Evolutionary conservation across 2,113 vertebrate species (phyloP).

Genomic region (Xenotilapia caudafasciata): DNA sequence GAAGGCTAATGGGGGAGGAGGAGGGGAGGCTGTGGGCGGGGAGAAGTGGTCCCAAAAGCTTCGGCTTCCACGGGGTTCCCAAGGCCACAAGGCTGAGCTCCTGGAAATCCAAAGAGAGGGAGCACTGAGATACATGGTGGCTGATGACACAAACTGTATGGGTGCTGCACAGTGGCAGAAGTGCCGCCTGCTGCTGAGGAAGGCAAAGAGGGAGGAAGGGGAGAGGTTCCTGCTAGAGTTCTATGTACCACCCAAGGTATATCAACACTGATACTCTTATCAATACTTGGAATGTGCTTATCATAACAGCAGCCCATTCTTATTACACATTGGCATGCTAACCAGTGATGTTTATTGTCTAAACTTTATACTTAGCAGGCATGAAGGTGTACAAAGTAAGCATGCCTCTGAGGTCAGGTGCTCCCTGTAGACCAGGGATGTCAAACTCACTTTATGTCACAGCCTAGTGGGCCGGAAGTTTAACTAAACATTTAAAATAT

Average conservation of each 20-base stretch:
- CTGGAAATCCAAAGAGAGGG: constrained; percentile 95
- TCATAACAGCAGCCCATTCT: neutral
- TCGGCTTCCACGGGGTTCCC: constrained; percentile 65
- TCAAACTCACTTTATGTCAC: neutral
- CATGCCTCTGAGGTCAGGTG: neutral
- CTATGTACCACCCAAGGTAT: constrained; percentile 94
- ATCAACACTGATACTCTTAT: neutral
- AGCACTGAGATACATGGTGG: constrained; percentile 90
- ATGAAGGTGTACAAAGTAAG: neutral
- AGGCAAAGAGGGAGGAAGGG: constrained; percentile 78
- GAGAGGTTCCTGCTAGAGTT: constrained; percentile 94
- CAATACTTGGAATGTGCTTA: neutral
- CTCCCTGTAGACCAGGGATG: neutral
- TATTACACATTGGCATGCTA: neutral
- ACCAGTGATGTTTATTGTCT: neutral
- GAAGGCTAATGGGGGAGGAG: constrained; percentile 30
- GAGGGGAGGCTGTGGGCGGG: constrained; percentile 31
- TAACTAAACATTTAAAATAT: neutral
- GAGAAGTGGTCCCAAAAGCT: constrained; percentile 79
- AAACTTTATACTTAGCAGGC: neutral
- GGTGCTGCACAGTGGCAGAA: constrained; percentile 92
- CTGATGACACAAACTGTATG: constrained; percentile 86
- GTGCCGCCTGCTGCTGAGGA: constrained; percentile 88
- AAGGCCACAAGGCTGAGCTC: constrained; percentile 83
- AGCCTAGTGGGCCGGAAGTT: neutral